Percentiles rank a stretch among this genome's conserved stretches.
phyloP scores from a whole-genome alignment of 2,113 vertebrate species.

The Xiphophorus hellerii region DNA sequence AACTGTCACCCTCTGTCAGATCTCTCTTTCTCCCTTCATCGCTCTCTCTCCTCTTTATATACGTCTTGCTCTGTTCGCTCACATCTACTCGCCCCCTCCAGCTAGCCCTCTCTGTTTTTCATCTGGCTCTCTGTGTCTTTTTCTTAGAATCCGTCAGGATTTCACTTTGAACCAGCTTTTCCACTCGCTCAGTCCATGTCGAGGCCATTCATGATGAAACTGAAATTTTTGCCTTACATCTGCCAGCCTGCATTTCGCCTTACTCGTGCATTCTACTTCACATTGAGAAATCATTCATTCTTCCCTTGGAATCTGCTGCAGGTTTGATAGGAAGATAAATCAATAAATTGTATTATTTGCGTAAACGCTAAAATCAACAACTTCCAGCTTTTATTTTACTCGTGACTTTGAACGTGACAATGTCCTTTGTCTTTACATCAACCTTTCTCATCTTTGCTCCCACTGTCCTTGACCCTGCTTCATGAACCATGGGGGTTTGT shows the following conservation, averaged over 20 bases:
- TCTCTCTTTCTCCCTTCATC: conserved; percentile 56
- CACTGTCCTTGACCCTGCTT: conserved; percentile 28
- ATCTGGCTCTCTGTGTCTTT: conserved; percentile 47
- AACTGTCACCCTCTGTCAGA: conserved; percentile 61
- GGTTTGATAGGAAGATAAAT: conserved; percentile 1
- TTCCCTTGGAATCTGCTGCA: not conserved
- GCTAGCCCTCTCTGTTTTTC: conserved; percentile 45
- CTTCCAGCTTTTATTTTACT: too few species aligned
- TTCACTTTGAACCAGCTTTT: conserved; percentile 65
- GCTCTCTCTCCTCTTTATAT: conserved; percentile 50
- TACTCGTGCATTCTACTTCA: conserved; percentile 29
- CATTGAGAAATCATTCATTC: not conserved
- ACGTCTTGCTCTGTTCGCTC: conserved; percentile 49
- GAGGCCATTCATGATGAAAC: conserved; percentile 39
- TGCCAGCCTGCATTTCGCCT: not conserved
- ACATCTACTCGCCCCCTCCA: conserved; percentile 49
- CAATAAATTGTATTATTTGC: not conserved
- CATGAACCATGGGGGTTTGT: conserved; percentile 25
- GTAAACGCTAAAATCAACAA: not conserved
- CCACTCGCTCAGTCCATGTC: conserved; percentile 17
- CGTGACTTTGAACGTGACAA: conserved; percentile 28
- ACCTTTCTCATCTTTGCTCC: conserved; percentile 22
- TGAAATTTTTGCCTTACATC: conserved; percentile 36
- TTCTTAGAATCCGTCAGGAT: conserved; percentile 55
- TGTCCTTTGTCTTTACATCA: conserved; percentile 28